Evolutionary conservation across 2,888 invertebrate species (phyloP).

Genomic region (Ellobium chinense): DNA sequence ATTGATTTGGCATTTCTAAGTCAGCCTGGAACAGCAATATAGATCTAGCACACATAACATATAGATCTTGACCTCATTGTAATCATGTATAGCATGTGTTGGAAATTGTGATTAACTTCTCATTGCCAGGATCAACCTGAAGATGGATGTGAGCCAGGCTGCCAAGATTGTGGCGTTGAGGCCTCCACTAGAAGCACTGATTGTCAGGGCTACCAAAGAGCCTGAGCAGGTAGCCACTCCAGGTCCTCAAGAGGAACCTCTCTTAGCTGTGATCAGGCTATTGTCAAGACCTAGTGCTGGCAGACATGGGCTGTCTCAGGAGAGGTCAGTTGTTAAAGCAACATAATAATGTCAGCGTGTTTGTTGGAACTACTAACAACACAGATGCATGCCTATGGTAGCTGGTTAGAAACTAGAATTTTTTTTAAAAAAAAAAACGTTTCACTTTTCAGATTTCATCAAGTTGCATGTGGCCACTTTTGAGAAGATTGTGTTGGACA

Average conservation of each 20-base stretch:
- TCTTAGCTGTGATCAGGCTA: conserved; percentile 86
- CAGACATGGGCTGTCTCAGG: conserved; percentile 57
- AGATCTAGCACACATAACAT: too few relatives aligned
- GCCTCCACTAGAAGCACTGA: conserved; percentile 91
- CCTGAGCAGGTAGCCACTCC: conserved; percentile 88
- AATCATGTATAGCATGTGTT: not conserved
- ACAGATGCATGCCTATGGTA: too few relatives aligned
- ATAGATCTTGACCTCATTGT: not conserved
- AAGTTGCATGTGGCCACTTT: too few relatives aligned
- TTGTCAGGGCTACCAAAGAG: conserved; percentile 88
- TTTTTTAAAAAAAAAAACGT: too few relatives aligned
- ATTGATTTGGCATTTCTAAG: too few relatives aligned
- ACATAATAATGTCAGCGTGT: too few relatives aligned
- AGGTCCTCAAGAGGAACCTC: conserved; percentile 83
- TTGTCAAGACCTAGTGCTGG: conserved; percentile 88
- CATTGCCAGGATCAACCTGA: conserved; percentile 86
- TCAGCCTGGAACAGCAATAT: too few relatives aligned
- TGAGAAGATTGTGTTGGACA: too few relatives aligned
- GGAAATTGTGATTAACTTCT: not conserved
- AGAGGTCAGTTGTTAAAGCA: conserved; percentile 20
- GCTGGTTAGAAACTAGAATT: too few relatives aligned
- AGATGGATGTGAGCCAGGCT: conserved; percentile 89
- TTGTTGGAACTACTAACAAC: not conserved
- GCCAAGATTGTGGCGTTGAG: conserved; percentile 91
- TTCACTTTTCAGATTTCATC: too few relatives aligned